Percentiles rank a stretch among this genome's conserved stretches.
These are phyloP conservation scores for Hyposoter dolosus DNA, from an alignment of 2,888 invertebrate genomes.

Conservation along the genomic window DNA sequence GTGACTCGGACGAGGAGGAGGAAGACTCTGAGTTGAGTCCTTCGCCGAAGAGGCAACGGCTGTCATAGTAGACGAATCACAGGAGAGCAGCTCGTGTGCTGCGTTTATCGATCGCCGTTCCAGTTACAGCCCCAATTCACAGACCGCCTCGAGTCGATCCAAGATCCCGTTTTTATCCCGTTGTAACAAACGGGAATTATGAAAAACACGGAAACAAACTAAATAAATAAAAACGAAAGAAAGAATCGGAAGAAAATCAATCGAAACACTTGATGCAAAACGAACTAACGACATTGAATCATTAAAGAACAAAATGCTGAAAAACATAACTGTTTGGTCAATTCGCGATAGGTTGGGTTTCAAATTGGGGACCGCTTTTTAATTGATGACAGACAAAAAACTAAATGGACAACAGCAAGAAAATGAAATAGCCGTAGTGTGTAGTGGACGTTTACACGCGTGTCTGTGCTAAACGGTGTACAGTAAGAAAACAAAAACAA, in stretches of 20 bases:
- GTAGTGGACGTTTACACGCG: conserved; percentile 78
- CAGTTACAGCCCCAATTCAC: conserved; percentile 71
- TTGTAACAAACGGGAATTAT: conserved; percentile 57
- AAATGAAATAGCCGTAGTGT: conserved; percentile 69
- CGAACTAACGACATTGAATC: conserved; percentile 13
- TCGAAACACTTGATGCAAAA: conserved; percentile 28
- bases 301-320: conserved; percentile 13
- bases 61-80: conserved; percentile 88
- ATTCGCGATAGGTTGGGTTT: conserved; percentile 57
- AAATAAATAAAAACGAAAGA: conserved; percentile 44
- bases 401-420: conserved; percentile 43
- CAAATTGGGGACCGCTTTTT: conserved; percentile 55
- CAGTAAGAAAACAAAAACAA: conserved; percentile 73
- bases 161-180: conserved; percentile 68
- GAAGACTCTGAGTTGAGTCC: conserved; percentile 89
- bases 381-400: conserved; percentile 65
- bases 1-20: conserved; percentile 98
- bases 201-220: conserved; percentile 11
- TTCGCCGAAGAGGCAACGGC: conserved; percentile 90
- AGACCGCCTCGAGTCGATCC: conserved; percentile 68
- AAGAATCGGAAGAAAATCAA: conserved; percentile 22
- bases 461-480: conserved; percentile 80
- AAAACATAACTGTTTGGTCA: conserved; percentile 46
- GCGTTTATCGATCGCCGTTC: conserved; percentile 76
- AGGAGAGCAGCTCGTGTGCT: conserved; percentile 78